Evolutionary conservation across 2,113 vertebrate genomes (phyloP).

Genomic region (Suricata suricatta): DNA sequence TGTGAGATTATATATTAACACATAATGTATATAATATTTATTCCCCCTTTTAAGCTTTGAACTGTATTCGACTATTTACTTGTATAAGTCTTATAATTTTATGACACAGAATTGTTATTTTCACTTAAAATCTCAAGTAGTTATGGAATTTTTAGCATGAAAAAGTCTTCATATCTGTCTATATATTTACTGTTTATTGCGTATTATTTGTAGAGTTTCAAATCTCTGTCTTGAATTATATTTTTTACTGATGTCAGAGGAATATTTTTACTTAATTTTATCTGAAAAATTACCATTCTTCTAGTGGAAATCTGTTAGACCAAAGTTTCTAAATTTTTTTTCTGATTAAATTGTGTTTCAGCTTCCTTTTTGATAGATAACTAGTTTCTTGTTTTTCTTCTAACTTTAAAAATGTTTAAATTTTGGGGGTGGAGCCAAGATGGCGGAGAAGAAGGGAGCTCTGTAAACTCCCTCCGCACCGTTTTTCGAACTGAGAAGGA

Average conservation of each 20-base stretch:
- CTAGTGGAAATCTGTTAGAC: background rate
- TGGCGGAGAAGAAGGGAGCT: too few species aligned
- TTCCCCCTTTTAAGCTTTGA: too few species aligned
- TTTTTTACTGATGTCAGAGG: background rate
- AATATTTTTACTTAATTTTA: background rate
- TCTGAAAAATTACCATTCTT: background rate
- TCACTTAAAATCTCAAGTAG: background rate
- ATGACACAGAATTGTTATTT: background rate
- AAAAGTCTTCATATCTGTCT: background rate
- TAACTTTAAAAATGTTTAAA: background rate
- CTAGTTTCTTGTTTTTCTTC: background rate
- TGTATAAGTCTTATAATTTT: background rate
- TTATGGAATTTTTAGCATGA: background rate
- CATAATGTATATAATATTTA: too few species aligned
- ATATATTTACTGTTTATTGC: background rate
- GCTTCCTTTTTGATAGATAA: background rate
- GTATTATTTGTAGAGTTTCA: background rate
- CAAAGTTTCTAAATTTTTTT: background rate
- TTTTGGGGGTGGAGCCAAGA: too few species aligned
- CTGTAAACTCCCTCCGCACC: too few species aligned
- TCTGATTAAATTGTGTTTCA: background rate
- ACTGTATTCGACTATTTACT: background rate
- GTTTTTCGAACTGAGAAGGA: too few species aligned
- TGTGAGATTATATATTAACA: too few species aligned
- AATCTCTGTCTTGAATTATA: background rate